Evolutionary conservation across 2,113 vertebrate species (phyloP).

Genomic region (Xenotilapia longispinis): DNA sequence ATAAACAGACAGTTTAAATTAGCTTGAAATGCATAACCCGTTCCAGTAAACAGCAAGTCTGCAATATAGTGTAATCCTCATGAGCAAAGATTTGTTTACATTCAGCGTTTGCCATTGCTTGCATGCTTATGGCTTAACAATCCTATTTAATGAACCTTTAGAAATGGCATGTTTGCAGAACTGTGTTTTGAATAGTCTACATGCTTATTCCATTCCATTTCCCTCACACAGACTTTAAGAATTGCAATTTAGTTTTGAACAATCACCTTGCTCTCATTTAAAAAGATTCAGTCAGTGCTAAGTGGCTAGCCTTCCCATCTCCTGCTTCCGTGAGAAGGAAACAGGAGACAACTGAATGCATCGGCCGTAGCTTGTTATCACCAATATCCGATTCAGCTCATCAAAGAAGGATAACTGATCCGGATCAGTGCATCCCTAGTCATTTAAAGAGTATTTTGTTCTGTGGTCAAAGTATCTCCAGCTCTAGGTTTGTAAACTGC

Average conservation of each 20-base stretch:
- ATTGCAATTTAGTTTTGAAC: neutral
- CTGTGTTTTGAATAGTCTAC: neutral
- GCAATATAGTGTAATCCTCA: neutral
- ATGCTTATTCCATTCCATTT: neutral
- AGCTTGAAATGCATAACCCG: neutral
- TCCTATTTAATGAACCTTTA: neutral
- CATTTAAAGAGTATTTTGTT: neutral
- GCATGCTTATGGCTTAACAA: neutral
- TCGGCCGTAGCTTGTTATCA: neutral
- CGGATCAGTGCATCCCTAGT: neutral
- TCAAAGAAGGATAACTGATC: neutral
- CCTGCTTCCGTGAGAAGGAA: neutral
- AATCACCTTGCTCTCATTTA: neutral
- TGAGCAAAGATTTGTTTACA: neutral
- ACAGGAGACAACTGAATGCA: neutral
- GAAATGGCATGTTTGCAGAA: neutral
- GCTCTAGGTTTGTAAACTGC: neutral
- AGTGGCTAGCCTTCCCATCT: neutral
- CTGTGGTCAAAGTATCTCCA: neutral
- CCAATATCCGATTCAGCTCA: neutral
- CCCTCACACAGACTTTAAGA: neutral
- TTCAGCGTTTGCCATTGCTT: neutral
- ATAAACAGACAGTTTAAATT: neutral
- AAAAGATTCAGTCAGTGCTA: neutral
- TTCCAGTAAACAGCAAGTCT: neutral